Conservation (phyloP, 1,140 invertebrate species). For the Pomacea maculata region DNA sequence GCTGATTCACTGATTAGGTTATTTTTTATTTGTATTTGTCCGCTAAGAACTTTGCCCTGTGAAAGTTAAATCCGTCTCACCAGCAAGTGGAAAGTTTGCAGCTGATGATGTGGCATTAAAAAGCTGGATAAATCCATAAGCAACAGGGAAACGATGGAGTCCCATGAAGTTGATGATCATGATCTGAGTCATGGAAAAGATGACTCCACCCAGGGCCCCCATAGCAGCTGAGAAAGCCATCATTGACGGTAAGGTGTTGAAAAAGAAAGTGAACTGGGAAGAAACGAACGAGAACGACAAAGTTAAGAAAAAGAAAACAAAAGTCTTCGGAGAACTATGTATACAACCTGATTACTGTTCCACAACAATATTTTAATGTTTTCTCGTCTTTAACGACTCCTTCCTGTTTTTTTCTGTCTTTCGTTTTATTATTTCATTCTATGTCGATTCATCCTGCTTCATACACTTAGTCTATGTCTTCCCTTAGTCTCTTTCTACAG, state of each 20-base stretch:
- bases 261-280: not conserved
- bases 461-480: too few relatives aligned
- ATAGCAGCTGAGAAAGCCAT: not conserved
- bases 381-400: too few relatives aligned
- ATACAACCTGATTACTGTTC: not conserved
- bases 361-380: too few relatives aligned
- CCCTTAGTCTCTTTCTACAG: too few relatives aligned
- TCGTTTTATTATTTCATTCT: too few relatives aligned
- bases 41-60: too few relatives aligned
- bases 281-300: not conserved
- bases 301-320: not conserved
- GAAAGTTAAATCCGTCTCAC: not conserved
- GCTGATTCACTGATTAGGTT: too few relatives aligned
- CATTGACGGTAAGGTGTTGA: not conserved
- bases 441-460: too few relatives aligned
- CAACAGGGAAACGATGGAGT: not conserved
- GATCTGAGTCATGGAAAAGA: slow-evolving; percentile 7
- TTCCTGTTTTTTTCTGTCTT: too few relatives aligned
- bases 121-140: slow-evolving; percentile 4
- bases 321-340: not conserved
- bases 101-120: not conserved
- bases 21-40: too few relatives aligned
- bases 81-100: not conserved
- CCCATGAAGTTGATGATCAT: not conserved
- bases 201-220: not conserved